Evolutionary conservation across 2,888 invertebrate genomes (phyloP), one percentile per base, ranked within the genome.

Genomic region (Acleris cristana): DNA sequence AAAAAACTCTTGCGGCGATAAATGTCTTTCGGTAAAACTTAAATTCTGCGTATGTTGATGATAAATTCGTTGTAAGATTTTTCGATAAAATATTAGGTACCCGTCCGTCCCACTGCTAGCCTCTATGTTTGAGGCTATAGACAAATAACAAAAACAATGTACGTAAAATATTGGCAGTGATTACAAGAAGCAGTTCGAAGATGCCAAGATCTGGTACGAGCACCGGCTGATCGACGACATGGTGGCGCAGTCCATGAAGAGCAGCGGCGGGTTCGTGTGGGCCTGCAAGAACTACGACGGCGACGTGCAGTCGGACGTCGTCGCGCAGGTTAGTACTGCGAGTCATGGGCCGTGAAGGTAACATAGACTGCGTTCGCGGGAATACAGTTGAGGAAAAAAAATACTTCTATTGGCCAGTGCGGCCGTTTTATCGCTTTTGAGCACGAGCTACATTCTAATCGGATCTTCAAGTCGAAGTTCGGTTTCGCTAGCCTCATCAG

Each of bases 231-330:
- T 98, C 79, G 98, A 98, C 84, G 98, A 98, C 85, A 97, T 97
- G 97, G 98, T 98, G 40, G 97, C 97, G 45, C 97, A 97, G 85
- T 95, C 94, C 3, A 89, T 97, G 58, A 97, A 98, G 90, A 96
- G 97, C 34, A 93, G 94, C 23, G 98, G 98, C 64, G 97, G 96
- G 12, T 98, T 98, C 84, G 96, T 98, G 57, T 98, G 98, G 98
- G 96, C 97, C 21, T 98, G 98, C 91, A 98, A 98, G 91, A 98
- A 98, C 89, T 98, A 98, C 83, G 97, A 97, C 80, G 98, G 98
- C 44, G 98, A 98, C 82, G 98, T 98, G 6, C 97, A 97, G 88
- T 97, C 97, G 0, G 98, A 98, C 81, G 94, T 97, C 72, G 96
- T 98, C 6, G 98, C 98, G 52, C 97, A 93, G 90, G 93, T 93